phyloP scores from a whole-genome alignment of 2,888 invertebrate genomes.

The Argyresthia albistria region DNA sequence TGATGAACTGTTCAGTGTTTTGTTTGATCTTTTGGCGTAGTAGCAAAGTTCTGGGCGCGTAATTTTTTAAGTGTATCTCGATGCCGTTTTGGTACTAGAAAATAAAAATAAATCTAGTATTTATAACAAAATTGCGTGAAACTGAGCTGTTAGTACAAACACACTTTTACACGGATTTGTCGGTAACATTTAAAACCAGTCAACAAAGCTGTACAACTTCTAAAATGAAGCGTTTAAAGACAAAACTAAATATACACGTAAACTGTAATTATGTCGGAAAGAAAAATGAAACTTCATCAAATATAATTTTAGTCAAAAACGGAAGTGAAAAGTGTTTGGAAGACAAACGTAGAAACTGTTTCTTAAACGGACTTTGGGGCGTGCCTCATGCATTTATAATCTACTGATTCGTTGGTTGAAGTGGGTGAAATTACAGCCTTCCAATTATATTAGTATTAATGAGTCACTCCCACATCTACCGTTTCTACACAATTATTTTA shows the following conservation, averaged over 20 bases:
- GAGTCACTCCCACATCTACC: conserved; percentile 38
- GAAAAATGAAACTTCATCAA: conserved; percentile 13
- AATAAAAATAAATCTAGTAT: too few species aligned
- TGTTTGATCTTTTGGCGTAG: too few species aligned
- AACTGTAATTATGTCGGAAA: conserved; percentile 44
- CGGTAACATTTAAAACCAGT: too few species aligned
- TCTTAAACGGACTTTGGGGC: conserved; percentile 47
- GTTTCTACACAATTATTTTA: conserved; percentile 14
- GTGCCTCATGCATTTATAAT: conserved; percentile 63
- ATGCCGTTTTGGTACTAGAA: too few species aligned
- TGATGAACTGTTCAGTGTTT: too few species aligned
- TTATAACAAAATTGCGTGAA: too few species aligned
- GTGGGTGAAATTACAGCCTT: conserved; percentile 56
- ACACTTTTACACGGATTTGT: too few species aligned
- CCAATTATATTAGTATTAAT: conserved; percentile 69
- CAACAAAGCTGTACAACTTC: too few species aligned
- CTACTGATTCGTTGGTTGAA: conserved; percentile 67
- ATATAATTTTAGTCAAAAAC: conserved; percentile 12
- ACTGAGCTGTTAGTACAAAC: too few species aligned
- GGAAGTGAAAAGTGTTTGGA: conserved; percentile 29
- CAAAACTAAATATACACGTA: conserved; percentile 14
- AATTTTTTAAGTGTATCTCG: too few species aligned
- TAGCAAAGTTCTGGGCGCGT: too few species aligned
- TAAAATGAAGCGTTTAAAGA: too few species aligned
- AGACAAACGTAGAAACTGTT: conserved; percentile 61